Evolutionary conservation across 2,113 vertebrate genomes (phyloP).

Genomic region (Malurus cyaneus): DNA sequence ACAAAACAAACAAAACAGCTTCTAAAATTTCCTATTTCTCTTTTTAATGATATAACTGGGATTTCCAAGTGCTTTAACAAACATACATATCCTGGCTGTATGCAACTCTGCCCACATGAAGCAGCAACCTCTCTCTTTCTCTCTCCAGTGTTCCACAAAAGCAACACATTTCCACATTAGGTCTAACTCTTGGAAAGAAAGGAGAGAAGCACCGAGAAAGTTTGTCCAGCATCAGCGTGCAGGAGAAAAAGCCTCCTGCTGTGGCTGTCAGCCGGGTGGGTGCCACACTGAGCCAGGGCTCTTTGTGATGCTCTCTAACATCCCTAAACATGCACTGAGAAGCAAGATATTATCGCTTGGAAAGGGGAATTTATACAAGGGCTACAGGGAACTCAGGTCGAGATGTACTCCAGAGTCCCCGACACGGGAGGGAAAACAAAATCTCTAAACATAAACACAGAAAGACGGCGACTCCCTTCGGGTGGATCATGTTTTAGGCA

Average conservation of each 20-base stretch:
- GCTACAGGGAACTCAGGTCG: neutral
- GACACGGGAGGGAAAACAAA: neutral
- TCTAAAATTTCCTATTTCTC: neutral
- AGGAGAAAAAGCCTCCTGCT: neutral
- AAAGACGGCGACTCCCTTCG: neutral
- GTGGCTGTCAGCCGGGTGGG: neutral
- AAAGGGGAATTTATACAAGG: neutral
- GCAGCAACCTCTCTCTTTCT: slow-evolving; percentile 1
- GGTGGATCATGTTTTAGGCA: neutral
- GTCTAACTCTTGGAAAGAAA: slow-evolving; percentile 5
- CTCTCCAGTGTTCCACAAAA: neutral
- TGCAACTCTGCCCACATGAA: slow-evolving; percentile 28
- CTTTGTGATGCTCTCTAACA: slow-evolving; percentile 11
- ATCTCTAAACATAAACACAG: neutral
- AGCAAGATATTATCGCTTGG: neutral
- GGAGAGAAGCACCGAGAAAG: neutral
- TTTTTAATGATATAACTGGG: neutral
- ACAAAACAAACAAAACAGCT: neutral
- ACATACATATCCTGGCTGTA: slow-evolving; percentile 20
- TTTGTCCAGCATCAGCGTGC: neutral
- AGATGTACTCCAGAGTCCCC: neutral
- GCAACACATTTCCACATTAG: slow-evolving; percentile 7
- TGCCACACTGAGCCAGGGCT: neutral
- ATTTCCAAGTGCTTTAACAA: slow-evolving; percentile 23
- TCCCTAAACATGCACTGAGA: neutral